Conservation (phyloP, 1,140 invertebrate genomes). For the Homarus americanus region DNA sequence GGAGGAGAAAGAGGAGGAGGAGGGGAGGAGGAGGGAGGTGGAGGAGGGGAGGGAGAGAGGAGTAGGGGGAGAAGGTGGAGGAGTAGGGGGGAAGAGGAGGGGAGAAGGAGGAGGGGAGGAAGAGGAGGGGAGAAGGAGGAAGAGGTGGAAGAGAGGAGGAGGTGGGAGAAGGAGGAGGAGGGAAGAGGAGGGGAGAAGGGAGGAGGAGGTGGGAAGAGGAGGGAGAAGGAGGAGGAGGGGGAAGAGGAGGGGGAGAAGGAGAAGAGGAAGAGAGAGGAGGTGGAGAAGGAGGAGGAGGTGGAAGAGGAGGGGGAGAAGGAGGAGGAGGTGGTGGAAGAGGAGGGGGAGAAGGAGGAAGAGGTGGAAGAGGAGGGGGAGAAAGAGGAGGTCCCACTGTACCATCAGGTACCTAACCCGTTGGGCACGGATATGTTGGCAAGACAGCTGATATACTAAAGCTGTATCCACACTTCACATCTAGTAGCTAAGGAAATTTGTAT, state of each 20-base stretch:
- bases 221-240: not conserved
- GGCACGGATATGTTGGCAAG: too few species aligned
- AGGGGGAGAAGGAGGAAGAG: not conserved
- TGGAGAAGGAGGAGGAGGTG: too few species aligned
- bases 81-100: not conserved
- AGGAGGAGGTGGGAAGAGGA: too few species aligned
- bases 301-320: not conserved
- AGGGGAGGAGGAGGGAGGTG: not conserved
- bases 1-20: not conserved
- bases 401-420: too few species aligned
- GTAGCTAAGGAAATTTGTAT: too few species aligned
- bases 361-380: too few species aligned
- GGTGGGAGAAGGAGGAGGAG: not conserved
- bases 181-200: not conserved
- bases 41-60: not conserved
- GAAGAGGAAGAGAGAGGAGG: slow-evolving; percentile 9
- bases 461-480: too few species aligned
- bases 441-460: too few species aligned
- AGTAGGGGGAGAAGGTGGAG: too few species aligned
- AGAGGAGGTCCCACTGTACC: too few species aligned
- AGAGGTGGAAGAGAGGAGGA: not conserved
- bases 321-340: not conserved
- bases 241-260: not conserved
- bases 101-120: not conserved
- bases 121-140: not conserved